Conservation (phyloP, 2,797 vertebrate genomes). For the Malurus splendens region DNA sequence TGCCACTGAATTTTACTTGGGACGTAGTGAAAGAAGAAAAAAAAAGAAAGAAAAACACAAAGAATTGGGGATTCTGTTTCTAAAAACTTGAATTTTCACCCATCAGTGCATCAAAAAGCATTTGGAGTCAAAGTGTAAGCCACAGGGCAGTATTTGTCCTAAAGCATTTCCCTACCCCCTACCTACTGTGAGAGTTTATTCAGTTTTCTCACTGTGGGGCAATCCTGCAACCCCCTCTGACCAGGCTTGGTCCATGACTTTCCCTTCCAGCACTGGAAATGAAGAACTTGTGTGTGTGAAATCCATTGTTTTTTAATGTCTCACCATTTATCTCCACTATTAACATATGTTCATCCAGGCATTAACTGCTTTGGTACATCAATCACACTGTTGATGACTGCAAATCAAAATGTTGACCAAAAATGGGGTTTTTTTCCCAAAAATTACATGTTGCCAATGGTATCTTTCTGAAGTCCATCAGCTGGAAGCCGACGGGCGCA, state of each 20-base stretch:
- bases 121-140: neutral
- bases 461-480: neutral
- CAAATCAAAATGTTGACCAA: constrained; percentile 45
- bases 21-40: neutral
- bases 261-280: neutral
- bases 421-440: neutral
- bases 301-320: neutral
- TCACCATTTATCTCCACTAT: neutral
- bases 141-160: neutral
- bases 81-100: neutral
- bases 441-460: neutral
- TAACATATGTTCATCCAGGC: neutral
- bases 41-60: neutral
- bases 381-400: neutral
- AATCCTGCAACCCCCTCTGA: neutral
- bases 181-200: neutral
- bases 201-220: neutral
- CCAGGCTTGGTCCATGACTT: neutral
- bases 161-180: neutral
- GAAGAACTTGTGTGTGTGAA: neutral
- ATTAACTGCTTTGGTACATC: neutral
- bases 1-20: neutral
- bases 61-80: neutral
- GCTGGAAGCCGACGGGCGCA: fast-evolving
- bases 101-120: neutral